Base-by-base conservation (phyloP, 1,140 invertebrate species). In the Zaprionus capensis region DNA sequence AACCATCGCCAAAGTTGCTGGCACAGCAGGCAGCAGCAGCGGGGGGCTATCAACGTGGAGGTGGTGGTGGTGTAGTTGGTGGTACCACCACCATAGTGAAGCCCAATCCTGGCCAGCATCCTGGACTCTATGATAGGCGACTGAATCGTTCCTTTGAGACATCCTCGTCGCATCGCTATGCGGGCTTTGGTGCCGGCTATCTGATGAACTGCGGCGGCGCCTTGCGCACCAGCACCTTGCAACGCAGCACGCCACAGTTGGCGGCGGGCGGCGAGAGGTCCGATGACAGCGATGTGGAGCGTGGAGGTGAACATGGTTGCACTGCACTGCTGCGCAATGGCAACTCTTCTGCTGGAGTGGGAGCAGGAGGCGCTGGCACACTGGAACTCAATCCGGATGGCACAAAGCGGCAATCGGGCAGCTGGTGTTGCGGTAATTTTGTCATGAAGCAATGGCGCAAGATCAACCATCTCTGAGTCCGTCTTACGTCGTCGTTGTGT, bases 401-500 rank as follows among this genome's bases (percentile, higher is more conserved):
- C 4, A 71, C 65, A 31, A 91, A 90, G 46, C 64, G 85, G 49
- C 91, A 93, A 62, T 93, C 92, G 55, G 92, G 94, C 57, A 94
- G 94, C 58, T 94, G 94, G 94, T 94, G 94, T 92, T 94, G 94
- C 91, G 94, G 94, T 78, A 94, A 94, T 87, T 94, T 94, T 91
- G 94, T 94, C 49, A 91, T 93, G 82, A 93, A 93, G 78, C 94
- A 94, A 72, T 93, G 94, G 83, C 93, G 93, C 61, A 94, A 94
- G 91, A 94, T 94, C 55, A 94, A 94, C 80, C 90, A 93, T 81
- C 82, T 91, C 76, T 92, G 91, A 92, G 85, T 71, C 62, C 38
- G 26, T 17, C 24, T 77, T 2, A 26, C 41, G n/a, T 46, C 41
- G 4, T 53, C 11, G 3, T 7, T 34, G 61, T 34, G 14, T 55